Base-by-base conservation (phyloP, 2,888 invertebrate genomes). In the Lepidocyrtoides sp. region DNA sequence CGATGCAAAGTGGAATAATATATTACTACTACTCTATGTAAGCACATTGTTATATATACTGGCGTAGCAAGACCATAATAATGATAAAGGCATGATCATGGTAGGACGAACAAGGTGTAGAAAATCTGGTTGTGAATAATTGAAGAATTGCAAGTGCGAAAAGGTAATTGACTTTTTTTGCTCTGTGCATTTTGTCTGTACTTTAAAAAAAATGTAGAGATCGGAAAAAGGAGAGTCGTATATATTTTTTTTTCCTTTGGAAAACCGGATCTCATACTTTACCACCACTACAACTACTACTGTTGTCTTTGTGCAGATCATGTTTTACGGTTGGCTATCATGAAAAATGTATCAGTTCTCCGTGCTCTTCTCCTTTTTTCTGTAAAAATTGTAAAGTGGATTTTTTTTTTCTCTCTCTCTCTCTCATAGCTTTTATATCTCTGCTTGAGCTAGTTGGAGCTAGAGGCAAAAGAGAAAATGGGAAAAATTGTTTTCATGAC, bases 101-200 rank as follows among this genome's bases (percentile, higher is more conserved):
- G 12, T 26, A 12, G 72, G 36, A 3, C 1, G 26, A 51, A 75
- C n/a, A 75, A 75, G 10, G 12, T n/a, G 48, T 0, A 20, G 44
- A 44, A 72, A 75, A 69, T 69, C 69, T 69, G 36, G 41, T 51
- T 51, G n/a, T 72, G 75, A 75, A 75, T 75, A 75, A 75, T 75
- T 75, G 75, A 75, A 44, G 75, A 75, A 75, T 75, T 17, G 44
- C 75, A 44, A 23, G 51, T 26, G 48, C 14, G 51, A 44, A 44
- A 44, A 48, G 51, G 75, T 75, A 75, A 44, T 44, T 75, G 51
- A 48, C 51, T 75, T 75, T 23, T n/a, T 14, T n/a, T n/a, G n/a
- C n/a, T n/a, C n/a, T n/a, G n/a, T n/a, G n/a, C n/a, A n/a, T n/a
- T n/a, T n/a, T n/a, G n/a, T n/a, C n/a, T n/a, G n/a, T n/a, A n/a